Evolutionary conservation across 2,797 vertebrate genomes (phyloP), one percentile per base, ranked within the genome.

Genomic region (Tympanoctomys barrerae): DNA sequence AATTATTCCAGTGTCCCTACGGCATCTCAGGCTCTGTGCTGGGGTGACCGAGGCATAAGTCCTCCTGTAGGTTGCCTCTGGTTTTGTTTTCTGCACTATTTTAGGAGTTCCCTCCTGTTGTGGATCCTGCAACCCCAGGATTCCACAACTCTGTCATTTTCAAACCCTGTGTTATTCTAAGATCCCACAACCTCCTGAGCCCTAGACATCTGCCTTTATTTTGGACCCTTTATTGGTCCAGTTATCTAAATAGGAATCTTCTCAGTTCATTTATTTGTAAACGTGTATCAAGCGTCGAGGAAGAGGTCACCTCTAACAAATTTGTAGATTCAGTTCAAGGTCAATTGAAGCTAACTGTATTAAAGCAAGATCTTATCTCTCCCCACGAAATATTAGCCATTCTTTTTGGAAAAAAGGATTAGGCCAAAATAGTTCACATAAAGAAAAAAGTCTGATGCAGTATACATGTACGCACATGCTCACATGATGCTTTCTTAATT

Each of bases 281-380:
- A 95, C 87, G 88, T 94, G 96, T 94, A 97, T 89, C 97, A 92
- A 89, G 97, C 97, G 1, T 94, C 1, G 79, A 96, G 66, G 94
- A 96, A 97, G 97, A 97, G 97, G 97, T 97, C 97, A 97, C 96
- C 97, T 96, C 91, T 97, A 84, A 90, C 96, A 97, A 97, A 97
- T 97, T 97, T 97, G 97, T 97, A 97, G 97, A 97, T 96, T 97
- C 95, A 87, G 97, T 98, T 98, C 97, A 97, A 97, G 97, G 97
- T 98, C 97, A 98, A 97, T 97, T 97, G 96, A 97, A 95, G 95
- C 96, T 97, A 98, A 97, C 97, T 86, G 52, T 95, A 97, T 98
- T 97, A 97, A 97, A 97, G 93, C 83, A 81, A 97, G 97, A 97
- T 98, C 96, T 91, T 97, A 98, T 98, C 97, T 96, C 39, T 68